Conservation (phyloP, 2,797 vertebrate genomes). For the Malurus leucopterus region DNA sequence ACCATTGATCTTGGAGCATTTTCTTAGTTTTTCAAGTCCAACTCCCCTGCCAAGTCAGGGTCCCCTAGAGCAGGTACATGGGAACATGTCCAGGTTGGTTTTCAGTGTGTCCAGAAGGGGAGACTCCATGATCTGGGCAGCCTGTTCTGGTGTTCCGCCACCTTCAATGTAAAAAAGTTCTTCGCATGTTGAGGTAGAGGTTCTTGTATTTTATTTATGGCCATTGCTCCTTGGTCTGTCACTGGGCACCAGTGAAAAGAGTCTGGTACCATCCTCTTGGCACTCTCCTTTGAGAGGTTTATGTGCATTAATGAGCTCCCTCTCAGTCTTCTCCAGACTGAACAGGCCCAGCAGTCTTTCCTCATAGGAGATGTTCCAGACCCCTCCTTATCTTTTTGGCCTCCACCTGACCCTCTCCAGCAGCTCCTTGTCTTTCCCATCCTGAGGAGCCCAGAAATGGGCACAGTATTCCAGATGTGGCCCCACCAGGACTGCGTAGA, state of each 20-base stretch:
- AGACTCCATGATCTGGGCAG: not conserved
- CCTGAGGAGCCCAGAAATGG: not conserved
- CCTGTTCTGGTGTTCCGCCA: not conserved
- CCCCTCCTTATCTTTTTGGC: fast-evolving
- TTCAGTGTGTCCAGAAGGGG: not conserved
- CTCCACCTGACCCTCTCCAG: fast-evolving
- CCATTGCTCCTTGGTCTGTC: not conserved
- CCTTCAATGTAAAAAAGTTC: not conserved
- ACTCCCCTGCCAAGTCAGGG: not conserved
- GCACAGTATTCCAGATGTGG: not conserved
- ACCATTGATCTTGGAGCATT: fast-evolving
- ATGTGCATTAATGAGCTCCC: not conserved
- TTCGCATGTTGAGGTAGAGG: not conserved
- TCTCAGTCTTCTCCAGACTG: not conserved
- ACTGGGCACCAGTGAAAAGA: not conserved
- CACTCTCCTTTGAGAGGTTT: fast-evolving
- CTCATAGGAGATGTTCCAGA: not conserved
- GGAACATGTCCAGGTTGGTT: not conserved
- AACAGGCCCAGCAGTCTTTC: not conserved
- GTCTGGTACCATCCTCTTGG: not conserved
- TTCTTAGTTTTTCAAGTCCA: not conserved
- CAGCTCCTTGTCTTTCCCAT: not conserved
- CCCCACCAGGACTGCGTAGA: not conserved
- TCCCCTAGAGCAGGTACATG: not conserved
- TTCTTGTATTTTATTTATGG: not conserved